These are phyloP conservation scores for Sorex maritimensis DNA, from an alignment of 2,797 vertebrate species.

Conservation along the genomic window DNA sequence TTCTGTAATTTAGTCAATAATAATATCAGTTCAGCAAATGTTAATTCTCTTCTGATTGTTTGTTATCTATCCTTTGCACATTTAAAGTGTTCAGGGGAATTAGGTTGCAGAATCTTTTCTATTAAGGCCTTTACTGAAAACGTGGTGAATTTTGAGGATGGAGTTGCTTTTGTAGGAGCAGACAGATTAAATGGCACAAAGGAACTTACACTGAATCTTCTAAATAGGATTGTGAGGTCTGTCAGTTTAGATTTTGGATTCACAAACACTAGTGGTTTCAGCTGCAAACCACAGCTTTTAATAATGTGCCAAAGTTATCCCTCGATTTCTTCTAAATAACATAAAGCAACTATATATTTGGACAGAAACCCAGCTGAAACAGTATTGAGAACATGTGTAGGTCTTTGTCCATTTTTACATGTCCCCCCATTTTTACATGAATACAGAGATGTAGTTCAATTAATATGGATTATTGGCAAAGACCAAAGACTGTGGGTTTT, in stretches of 20 bases:
- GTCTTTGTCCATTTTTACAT: conserved; percentile 41
- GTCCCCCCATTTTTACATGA: not conserved
- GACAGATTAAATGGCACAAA: conserved; percentile 44
- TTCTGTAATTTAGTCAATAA: conserved; percentile 21
- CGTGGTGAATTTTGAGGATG: conserved; percentile 58
- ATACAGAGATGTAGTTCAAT: conserved; percentile 26
- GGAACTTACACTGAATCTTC: conserved; percentile 37
- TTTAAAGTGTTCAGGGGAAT: conserved; percentile 42
- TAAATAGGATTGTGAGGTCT: conserved; percentile 20
- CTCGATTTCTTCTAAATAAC: conserved; percentile 49
- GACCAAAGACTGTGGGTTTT: not conserved
- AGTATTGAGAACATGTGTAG: conserved; percentile 35
- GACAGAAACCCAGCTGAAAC: conserved; percentile 54
- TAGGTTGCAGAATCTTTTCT: conserved; percentile 66
- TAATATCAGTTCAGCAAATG: conserved; percentile 20
- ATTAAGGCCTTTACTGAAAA: conserved; percentile 60
- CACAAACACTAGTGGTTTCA: conserved; percentile 44
- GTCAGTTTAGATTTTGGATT: conserved; percentile 38
- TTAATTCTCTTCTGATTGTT: conserved; percentile 56
- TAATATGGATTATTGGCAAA: conserved; percentile 44
- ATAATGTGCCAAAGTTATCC: conserved; percentile 23
- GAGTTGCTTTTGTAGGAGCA: conserved; percentile 52
- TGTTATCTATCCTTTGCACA: conserved; percentile 20
- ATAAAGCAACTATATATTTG: conserved; percentile 41
- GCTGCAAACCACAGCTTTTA: conserved; percentile 19